phyloP scores from a whole-genome alignment of 1,140 invertebrate genomes.

The Drosophila melanica region DNA sequence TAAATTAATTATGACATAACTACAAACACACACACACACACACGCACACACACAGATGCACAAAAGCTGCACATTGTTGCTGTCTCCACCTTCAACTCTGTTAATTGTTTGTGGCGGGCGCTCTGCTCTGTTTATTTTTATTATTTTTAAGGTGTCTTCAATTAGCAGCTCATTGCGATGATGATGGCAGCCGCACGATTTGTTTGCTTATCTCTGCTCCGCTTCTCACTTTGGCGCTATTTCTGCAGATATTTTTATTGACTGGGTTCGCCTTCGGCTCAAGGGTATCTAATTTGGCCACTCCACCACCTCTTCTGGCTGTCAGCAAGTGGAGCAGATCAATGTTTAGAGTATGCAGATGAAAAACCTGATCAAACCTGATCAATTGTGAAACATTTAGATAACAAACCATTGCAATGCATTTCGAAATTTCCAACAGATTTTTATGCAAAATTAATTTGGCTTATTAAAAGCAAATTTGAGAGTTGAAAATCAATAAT shows the following conservation, averaged over 20 bases:
- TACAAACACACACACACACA: slow-evolving; percentile 32
- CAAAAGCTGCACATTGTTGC: slow-evolving; percentile 37
- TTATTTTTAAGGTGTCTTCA: slow-evolving; percentile 71
- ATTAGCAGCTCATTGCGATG: slow-evolving; percentile 67
- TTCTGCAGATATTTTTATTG: slow-evolving; percentile 61
- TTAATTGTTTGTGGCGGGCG: slow-evolving; percentile 74
- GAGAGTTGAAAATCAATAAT: too few species aligned
- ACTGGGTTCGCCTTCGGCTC: slow-evolving; percentile 17
- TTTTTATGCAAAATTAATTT: neutral
- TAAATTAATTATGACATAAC: slow-evolving; percentile 79
- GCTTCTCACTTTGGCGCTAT: slow-evolving; percentile 3
- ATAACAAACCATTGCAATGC: too few species aligned
- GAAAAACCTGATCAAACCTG: neutral
- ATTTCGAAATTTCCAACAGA: too few species aligned
- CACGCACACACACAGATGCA: neutral
- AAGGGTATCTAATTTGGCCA: slow-evolving; percentile 25
- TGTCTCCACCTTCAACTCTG: slow-evolving; percentile 63
- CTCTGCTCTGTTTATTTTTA: slow-evolving; percentile 42
- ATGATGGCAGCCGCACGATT: slow-evolving; percentile 42
- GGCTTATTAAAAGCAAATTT: too few species aligned
- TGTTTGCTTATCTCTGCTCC: slow-evolving; percentile 48
- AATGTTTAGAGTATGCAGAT: slow-evolving; percentile 3
- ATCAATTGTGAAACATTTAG: too few species aligned
- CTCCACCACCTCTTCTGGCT: slow-evolving; percentile 30
- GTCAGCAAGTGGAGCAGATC: slow-evolving; percentile 50